Percentiles rank a stretch among this genome's conserved stretches.
Conservation (phyloP, 2,888 invertebrate genomes). For the Stenodera caucasica region DNA sequence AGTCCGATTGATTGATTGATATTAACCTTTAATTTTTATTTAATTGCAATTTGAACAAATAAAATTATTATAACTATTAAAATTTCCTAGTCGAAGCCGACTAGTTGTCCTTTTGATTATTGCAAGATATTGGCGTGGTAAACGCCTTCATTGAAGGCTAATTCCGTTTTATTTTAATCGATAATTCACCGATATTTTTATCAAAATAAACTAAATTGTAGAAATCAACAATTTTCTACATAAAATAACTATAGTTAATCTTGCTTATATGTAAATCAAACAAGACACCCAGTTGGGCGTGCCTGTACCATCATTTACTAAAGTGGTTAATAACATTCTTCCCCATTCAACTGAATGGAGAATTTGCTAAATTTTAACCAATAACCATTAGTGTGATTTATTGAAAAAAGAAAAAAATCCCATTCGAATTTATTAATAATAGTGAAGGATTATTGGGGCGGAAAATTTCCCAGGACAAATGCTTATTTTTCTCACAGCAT, state of each 20-base stretch:
- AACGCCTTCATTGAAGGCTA: background rate
- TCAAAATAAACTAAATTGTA: too few relatives aligned
- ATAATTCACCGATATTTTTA: too few relatives aligned
- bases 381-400: too few relatives aligned
- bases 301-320: slow-evolving; percentile 3
- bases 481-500: background rate
- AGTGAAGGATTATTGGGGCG: slow-evolving; percentile 3
- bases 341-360: slow-evolving; percentile 11
- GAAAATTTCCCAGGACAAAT: background rate
- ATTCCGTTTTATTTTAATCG: background rate
- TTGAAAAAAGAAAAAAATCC: too few relatives aligned
- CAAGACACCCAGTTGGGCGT: slow-evolving; percentile 1
- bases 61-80: background rate
- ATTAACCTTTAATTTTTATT: background rate
- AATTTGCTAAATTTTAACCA: too few relatives aligned
- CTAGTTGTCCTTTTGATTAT: background rate
- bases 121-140: background rate
- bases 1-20: background rate
- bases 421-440: too few relatives aligned
- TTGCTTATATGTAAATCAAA: slow-evolving; percentile 3
- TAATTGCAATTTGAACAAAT: background rate
- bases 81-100: background rate
- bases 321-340: slow-evolving; percentile 19
- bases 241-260: background rate
- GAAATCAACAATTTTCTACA: background rate